A percentile compares a stretch with the other conserved stretches of the same genome.
Evolutionary conservation across 2,888 invertebrate species (phyloP).

Genomic region (Drosophila differens): DNA sequence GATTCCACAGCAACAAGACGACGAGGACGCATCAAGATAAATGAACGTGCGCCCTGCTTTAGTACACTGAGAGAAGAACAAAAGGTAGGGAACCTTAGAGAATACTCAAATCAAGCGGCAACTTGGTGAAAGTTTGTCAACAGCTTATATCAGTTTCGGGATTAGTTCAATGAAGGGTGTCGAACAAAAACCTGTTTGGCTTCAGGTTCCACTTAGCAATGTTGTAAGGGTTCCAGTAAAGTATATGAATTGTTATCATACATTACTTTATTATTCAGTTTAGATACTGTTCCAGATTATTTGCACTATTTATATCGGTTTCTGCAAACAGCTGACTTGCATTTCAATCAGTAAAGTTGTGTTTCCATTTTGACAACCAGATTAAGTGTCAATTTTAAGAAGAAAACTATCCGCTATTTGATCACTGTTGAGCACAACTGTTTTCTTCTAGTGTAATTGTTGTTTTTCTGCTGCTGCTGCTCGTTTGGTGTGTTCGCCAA

Average conservation of each 20-base stretch:
- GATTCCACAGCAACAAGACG: conserved; percentile 37
- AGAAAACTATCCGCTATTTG: not conserved
- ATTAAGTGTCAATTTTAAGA: not conserved
- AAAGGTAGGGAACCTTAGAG: not conserved
- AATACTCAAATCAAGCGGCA: not conserved
- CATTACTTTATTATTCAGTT: not conserved
- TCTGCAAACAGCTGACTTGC: not conserved
- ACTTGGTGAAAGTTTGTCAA: not conserved
- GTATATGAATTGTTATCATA: not conserved
- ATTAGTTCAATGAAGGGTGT: not conserved
- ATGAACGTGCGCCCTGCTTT: conserved; percentile 64
- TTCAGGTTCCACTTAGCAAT: not conserved
- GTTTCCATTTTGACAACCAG: not conserved
- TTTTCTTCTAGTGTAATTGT: not conserved
- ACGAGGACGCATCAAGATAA: conserved; percentile 68
- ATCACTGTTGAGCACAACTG: not conserved
- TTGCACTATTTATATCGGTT: not conserved
- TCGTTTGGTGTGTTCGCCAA: conserved; percentile 21
- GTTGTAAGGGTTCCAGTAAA: rapidly evolving
- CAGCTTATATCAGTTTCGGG: not conserved
- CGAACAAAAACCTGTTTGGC: not conserved
- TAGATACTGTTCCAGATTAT: not conserved
- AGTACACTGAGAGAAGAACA: not conserved
- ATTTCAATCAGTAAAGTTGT: not conserved
- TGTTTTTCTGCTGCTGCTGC: conserved; percentile 5